Conservation (phyloP, 2,888 invertebrate species). For the Amblyteles armatorius region DNA sequence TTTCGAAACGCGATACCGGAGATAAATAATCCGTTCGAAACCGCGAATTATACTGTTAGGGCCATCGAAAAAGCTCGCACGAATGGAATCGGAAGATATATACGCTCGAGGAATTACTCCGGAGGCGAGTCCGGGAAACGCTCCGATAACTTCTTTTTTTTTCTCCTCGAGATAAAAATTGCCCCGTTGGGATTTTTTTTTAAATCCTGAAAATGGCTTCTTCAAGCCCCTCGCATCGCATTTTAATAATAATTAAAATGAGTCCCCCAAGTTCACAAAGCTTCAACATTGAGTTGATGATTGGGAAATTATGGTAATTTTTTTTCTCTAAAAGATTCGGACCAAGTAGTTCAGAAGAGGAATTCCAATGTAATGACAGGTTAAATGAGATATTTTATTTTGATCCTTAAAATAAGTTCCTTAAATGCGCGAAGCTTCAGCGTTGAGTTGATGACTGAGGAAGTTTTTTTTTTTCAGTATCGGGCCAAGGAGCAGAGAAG, state of each 20-base stretch:
- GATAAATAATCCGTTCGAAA: conserved; percentile 56
- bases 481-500: background rate
- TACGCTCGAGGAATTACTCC: background rate
- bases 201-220: background rate
- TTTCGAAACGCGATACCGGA: conserved; percentile 59
- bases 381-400: too few relatives aligned
- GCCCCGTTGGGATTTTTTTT: background rate
- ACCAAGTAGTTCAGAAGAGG: background rate
- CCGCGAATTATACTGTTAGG: conserved; percentile 48
- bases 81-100: conserved; percentile 7
- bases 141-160: background rate
- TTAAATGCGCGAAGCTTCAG: too few relatives aligned
- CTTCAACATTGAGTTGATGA: background rate
- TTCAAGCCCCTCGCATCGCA: background rate
- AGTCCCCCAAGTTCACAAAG: background rate
- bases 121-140: background rate
- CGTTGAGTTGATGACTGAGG: background rate
- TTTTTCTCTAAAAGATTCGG: background rate
- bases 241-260: too few relatives aligned
- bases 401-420: too few relatives aligned
- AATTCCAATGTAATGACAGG: background rate
- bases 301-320: background rate
- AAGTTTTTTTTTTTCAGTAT: background rate
- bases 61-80: background rate
- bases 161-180: background rate